Percentiles rank a stretch among this genome's conserved stretches.
Evolutionary conservation across 2,888 invertebrate species (phyloP).

Genomic region (Lasiommata megera): DNA sequence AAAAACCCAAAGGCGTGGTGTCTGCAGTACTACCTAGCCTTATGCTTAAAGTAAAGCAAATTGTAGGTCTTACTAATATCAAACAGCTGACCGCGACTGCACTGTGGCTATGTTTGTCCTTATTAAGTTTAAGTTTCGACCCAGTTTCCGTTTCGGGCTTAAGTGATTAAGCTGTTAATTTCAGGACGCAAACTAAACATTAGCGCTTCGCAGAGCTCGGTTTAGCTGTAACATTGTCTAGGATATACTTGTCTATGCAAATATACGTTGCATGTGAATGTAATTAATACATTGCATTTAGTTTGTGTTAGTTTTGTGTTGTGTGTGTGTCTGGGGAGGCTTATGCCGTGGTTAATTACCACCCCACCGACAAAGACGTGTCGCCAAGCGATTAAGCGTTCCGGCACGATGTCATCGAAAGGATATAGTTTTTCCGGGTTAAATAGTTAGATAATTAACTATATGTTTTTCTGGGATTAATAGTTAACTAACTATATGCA

Average conservation of each 20-base stretch:
- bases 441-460: no score
- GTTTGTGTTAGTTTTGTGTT: not conserved
- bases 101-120: constrained; percentile 22
- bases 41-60: not conserved
- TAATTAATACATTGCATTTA: not conserved
- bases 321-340: no score
- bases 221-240: not conserved
- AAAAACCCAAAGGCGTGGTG: no score
- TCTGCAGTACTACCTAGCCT: no score
- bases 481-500: no score
- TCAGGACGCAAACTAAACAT: constrained; percentile 31
- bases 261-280: not conserved
- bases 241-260: constrained; percentile 6
- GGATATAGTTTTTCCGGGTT: no score
- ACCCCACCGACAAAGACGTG: no score
- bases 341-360: no score
- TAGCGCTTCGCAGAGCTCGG: constrained; percentile 20
- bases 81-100: constrained; percentile 1
- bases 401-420: no score
- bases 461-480: no score
- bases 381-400: no score
- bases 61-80: not conserved
- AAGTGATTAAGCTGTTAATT: constrained; percentile 29
- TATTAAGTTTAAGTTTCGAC: constrained; percentile 27
- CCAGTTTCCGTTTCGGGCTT: constrained; percentile 29